Evolutionary conservation across 1,140 invertebrate species (phyloP).

Genomic region (Asbolus verrucosus): DNA sequence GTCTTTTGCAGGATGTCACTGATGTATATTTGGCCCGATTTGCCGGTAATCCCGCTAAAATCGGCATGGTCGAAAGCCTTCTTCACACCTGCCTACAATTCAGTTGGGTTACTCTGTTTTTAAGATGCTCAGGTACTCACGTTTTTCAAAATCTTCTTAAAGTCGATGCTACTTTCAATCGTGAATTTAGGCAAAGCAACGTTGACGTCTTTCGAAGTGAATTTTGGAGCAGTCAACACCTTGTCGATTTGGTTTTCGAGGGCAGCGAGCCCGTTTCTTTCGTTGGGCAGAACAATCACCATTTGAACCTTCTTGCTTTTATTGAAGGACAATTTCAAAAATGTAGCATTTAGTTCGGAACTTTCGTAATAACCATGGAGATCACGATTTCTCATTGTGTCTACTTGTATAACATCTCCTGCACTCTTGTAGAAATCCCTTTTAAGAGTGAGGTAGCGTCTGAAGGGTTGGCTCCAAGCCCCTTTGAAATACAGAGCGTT

Average conservation of each 20-base stretch:
- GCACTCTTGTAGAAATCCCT: constrained; percentile 65
- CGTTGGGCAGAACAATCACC: constrained; percentile 74
- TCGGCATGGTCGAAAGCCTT: constrained; percentile 70
- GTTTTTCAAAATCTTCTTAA: constrained; percentile 61
- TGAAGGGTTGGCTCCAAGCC: constrained; percentile 72
- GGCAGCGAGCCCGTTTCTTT: constrained; percentile 67
- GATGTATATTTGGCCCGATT: constrained; percentile 40
- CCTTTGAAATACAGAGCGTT: constrained; percentile 88
- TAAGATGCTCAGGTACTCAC: constrained; percentile 54
- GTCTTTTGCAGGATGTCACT: constrained; percentile 71
- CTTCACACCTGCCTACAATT: constrained; percentile 67
- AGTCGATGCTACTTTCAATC: constrained; percentile 63
- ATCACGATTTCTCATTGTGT: constrained; percentile 73
- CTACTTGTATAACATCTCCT: constrained; percentile 66
- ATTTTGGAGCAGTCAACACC: constrained; percentile 51
- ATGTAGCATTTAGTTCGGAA: constrained; percentile 66
- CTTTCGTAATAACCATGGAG: constrained; percentile 69
- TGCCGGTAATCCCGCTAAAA: constrained; percentile 67
- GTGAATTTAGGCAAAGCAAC: constrained; percentile 65
- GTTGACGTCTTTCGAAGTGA: constrained; percentile 50
- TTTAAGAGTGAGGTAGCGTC: constrained; percentile 63
- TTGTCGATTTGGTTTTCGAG: constrained; percentile 56
- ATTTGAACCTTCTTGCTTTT: constrained; percentile 70
- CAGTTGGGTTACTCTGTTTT: constrained; percentile 36
- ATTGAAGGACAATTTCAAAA: constrained; percentile 72